A percentile compares a stretch with the other conserved stretches of the same genome.
These are phyloP conservation scores for Nautilus pompilius DNA, from an alignment of 1,140 invertebrate genomes.

Conservation along the genomic window DNA sequence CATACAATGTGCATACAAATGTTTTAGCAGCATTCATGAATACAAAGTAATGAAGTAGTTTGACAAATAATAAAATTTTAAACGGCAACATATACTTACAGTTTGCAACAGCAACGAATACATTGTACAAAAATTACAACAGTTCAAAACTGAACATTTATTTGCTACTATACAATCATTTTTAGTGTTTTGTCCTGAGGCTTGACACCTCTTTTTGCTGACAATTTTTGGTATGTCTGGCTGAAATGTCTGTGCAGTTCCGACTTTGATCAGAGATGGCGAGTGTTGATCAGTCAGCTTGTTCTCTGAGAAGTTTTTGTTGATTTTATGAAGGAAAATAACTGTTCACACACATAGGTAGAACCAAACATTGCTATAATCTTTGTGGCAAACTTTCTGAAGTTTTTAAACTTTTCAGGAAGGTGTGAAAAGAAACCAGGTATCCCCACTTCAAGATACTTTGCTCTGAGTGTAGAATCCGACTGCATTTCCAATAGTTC, in stretches of 20 bases:
- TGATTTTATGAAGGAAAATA: background rate
- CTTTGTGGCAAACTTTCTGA: constrained; percentile 9
- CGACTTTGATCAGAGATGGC: background rate
- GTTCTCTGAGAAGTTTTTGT: background rate
- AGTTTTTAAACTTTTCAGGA: constrained; percentile 6
- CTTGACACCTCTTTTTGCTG: too few relatives aligned
- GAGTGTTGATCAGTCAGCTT: background rate
- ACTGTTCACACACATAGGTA: background rate
- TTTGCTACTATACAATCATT: too few relatives aligned
- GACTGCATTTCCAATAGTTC: constrained; percentile 9
- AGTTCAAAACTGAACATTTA: too few relatives aligned
- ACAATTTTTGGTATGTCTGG: constrained; percentile 3
- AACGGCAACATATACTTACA: too few relatives aligned
- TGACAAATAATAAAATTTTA: too few relatives aligned
- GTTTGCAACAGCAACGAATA: too few relatives aligned
- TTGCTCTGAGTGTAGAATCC: constrained; percentile 10
- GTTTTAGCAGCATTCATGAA: too few relatives aligned
- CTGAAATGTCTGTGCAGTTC: background rate
- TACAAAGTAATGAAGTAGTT: too few relatives aligned
- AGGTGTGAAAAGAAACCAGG: background rate
- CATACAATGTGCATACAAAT: too few relatives aligned
- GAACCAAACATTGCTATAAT: constrained; percentile 7
- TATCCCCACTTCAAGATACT: constrained; percentile 1
- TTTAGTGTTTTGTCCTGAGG: background rate
- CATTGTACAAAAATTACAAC: too few relatives aligned